Percentiles rank a stretch among this genome's conserved stretches.
Evolutionary conservation across 1,140 invertebrate genomes (phyloP).

Genomic region (Drosophila orosa): DNA sequence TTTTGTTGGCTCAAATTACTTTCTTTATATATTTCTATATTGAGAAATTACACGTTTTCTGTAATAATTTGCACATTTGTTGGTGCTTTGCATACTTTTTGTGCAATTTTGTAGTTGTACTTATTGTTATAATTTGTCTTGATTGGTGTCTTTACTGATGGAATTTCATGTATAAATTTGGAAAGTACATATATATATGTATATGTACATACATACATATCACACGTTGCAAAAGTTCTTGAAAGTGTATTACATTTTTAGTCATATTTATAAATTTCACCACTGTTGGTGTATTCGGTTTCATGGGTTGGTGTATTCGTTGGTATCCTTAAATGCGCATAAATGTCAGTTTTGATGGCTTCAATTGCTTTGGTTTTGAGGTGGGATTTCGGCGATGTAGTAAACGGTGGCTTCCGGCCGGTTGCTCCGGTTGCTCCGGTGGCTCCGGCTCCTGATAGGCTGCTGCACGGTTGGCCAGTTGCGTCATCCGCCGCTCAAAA

Average conservation of each 20-base stretch:
- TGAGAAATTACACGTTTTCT: not conserved
- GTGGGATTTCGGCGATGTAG: not conserved
- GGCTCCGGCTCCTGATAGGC: too few relatives aligned
- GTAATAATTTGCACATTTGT: not conserved
- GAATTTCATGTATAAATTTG: not conserved
- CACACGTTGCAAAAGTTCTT: not conserved
- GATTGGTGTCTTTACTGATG: not conserved
- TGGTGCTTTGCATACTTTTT: not conserved
- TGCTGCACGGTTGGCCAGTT: not conserved
- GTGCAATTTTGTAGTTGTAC: not conserved
- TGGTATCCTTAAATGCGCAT: not conserved
- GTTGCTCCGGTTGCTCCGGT: too few relatives aligned
- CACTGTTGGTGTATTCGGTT: not conserved
- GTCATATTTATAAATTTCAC: not conserved
- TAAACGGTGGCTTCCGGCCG: not conserved
- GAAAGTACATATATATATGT: not conserved
- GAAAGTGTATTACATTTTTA: not conserved
- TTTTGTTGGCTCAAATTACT: not conserved
- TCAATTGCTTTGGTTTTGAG: not conserved
- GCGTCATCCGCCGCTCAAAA: not conserved
- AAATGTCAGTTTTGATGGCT: not conserved
- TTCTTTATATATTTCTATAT: not conserved
- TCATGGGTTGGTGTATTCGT: not conserved
- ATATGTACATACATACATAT: not conserved
- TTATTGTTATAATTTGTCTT: not conserved